Evolutionary conservation across 2,888 invertebrate species (phyloP), one percentile per base, ranked within the genome.

Genomic region (Hedychridium roseum): DNA sequence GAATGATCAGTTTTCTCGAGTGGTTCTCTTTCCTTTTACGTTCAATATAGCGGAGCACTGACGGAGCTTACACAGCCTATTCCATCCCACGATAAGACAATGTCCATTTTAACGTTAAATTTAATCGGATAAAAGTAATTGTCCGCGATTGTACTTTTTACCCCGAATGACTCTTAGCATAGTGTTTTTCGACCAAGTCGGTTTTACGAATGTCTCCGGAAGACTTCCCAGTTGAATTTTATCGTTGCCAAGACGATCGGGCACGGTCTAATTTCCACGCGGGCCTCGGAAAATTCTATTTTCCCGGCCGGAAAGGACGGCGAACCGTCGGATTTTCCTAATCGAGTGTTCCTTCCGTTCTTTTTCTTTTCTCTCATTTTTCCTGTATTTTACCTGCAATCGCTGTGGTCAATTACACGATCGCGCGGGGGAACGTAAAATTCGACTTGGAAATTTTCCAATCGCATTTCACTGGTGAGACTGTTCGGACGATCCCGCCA

Each of bases 21-120:
- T 28, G n/a, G 9, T 3, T 6, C 9, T 28, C 11, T 28, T 28
- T 28, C 28, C 11, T 28, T 28, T 39, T n/a, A n/a, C n/a, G n/a
- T n/a, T 28, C 26, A 26, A 34, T 35, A 34, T 49, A 57, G 44
- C 43, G 58, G 53, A 53, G 54, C 60, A 52, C 48, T 60, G 64
- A 66, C 62, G 60, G 64, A 71, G 71, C 70, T 71, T 69, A 65
- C 63, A 64, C 66, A 69, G 64, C 62, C 66, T 70, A 71, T 71
- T 72, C 68, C 70, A 69, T 70, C 68, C 69, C 66, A 68, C 58
- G 59, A 67, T 54, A 67, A 68, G 61, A 68, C 62, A 70, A 58
- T 65, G 69, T 71, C 71, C 69, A 69, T 71, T 71, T 67, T 54
- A 66, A 60, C 56, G 55, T 60, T 60, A 54, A 57, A 47, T 34